Evolutionary conservation across 2,888 invertebrate genomes (phyloP), one percentile per base, ranked within the genome.

Genomic region (Drosophila atripex): DNA sequence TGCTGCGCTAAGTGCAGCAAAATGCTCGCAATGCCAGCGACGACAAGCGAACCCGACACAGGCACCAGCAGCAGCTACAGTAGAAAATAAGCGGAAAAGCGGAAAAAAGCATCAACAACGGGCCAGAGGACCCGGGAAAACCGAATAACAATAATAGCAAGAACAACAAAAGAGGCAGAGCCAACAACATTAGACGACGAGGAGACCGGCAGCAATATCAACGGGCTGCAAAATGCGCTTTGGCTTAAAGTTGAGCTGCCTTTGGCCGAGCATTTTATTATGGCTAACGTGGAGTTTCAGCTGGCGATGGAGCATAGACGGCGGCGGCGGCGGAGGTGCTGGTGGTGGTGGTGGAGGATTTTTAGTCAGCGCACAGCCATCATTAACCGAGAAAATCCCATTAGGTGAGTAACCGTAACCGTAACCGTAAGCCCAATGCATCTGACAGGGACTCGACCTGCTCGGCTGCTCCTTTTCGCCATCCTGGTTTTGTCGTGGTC

Each of bases 361-460:
- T 71, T 77, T 79, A 76, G 76, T 73, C 71, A 75, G 60, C 60
- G 91, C 90, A 58, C 91, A 91, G 78, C 87, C 90, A 86, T 90
- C 91, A 83, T 89, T 91, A 85, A 91, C 91, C 78, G 91, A 92
- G 87, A 92, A 92, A 90, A 91, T 92, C 74, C 91, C 91, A 69
- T 89, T 91, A 78, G 91, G 91, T 91, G 88, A 91, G 90, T 61
- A 53, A 46, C 52, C 60, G 61, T 89, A 53, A 46, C 52, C 60
- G 61, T 89, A 71, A 77, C 75, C 59, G 39, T 53, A 69, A 75
- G 53, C 47, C 58, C 32, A 59, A 49, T 65, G 71, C 71, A 72
- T 46, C 51, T 58, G 57, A 52, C 71, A 70, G 68, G 18, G 50
- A 50, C 45, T 46, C 50, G 49, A 56, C 49, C 56, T 25, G 39